A percentile compares a stretch with the other conserved stretches of the same genome.
Conservation (phyloP, 1,140 invertebrate species). For the Heliothis subflexa region DNA sequence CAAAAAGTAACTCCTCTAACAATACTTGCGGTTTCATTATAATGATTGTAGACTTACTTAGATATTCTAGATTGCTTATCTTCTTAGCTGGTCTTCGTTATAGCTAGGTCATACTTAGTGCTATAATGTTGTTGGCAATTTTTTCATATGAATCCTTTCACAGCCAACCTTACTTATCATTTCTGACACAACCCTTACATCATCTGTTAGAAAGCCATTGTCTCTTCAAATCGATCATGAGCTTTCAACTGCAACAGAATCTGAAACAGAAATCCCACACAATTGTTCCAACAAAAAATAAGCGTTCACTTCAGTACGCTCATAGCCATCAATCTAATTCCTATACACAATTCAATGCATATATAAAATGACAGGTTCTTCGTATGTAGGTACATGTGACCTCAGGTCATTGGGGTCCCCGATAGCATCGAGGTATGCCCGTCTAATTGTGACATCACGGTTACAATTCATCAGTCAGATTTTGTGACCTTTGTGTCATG, state of each 20-base stretch:
- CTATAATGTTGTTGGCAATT: no score
- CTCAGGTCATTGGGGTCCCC: slow-evolving; percentile 29
- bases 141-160: no score
- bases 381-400: slow-evolving; percentile 43
- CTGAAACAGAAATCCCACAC: neutral
- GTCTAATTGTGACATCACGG: slow-evolving; percentile 78
- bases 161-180: no score
- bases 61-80: no score
- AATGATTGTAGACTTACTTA: no score
- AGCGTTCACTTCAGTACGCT: neutral
- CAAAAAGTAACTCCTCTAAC: neutral
- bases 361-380: slow-evolving; percentile 36
- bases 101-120: no score
- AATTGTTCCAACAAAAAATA: neutral
- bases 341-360: slow-evolving; percentile 33
- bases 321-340: slow-evolving; percentile 39
- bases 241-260: neutral
- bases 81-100: no score
- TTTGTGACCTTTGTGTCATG: slow-evolving; percentile 66
- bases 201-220: no score
- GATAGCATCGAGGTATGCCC: slow-evolving; percentile 39
- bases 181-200: no score
- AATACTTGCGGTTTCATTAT: neutral
- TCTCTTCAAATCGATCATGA: neutral
- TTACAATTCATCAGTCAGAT: slow-evolving; percentile 75